Conservation (phyloP, 2,888 invertebrate genomes). For the Orthosia gracilis region DNA sequence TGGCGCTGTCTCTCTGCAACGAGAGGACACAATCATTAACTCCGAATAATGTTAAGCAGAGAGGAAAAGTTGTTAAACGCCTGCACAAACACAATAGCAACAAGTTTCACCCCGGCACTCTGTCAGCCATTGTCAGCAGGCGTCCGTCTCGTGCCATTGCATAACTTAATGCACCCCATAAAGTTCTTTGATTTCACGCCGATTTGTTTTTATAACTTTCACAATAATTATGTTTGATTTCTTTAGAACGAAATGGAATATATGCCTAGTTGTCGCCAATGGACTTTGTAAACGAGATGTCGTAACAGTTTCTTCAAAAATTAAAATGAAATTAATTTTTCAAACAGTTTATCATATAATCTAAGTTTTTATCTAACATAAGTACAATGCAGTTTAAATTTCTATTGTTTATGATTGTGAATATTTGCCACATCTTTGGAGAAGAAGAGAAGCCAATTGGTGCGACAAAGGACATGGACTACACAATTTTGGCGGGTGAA, state of each 20-base stretch:
- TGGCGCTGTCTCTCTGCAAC: slow-evolving; percentile 18
- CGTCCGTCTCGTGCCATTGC: slow-evolving; percentile 68
- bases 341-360: slow-evolving; percentile 6
- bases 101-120: slow-evolving; percentile 66
- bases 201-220: slow-evolving; percentile 73
- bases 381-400: slow-evolving; percentile 50
- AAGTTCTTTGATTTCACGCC: slow-evolving; percentile 78
- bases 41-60: slow-evolving; percentile 48
- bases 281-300: slow-evolving; percentile 35
- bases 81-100: slow-evolving; percentile 76
- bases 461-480: slow-evolving; percentile 78
- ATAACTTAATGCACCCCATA: slow-evolving; percentile 69
- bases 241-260: slow-evolving; percentile 9
- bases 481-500: slow-evolving; percentile 78
- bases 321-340: slow-evolving; percentile 42
- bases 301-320: slow-evolving; percentile 12
- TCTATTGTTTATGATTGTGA: slow-evolving; percentile 51
- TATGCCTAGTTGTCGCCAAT: slow-evolving; percentile 8
- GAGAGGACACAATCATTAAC: slow-evolving; percentile 54
- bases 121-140: slow-evolving; percentile 67
- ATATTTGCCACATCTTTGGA: slow-evolving; percentile 44
- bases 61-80: slow-evolving; percentile 72
- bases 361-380: slow-evolving; percentile 5
- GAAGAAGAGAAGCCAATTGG: slow-evolving; percentile 64
- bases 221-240: slow-evolving; percentile 46